phyloP scores from a whole-genome alignment of 2,888 invertebrate genomes.

The Zeuzera pyrina region DNA sequence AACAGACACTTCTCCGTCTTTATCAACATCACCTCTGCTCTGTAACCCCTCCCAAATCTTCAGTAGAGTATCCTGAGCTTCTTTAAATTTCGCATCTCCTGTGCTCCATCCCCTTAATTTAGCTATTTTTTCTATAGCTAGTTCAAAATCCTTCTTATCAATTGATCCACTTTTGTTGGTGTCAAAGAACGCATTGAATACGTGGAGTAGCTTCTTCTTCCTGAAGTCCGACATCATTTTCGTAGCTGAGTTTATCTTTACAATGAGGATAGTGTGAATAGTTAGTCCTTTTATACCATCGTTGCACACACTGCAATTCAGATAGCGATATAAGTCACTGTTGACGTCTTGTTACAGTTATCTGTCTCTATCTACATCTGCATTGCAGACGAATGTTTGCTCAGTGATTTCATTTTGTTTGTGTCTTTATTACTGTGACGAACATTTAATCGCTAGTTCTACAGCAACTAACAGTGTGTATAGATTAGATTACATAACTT shows the following conservation, averaged over 20 bases:
- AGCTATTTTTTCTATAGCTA: slow-evolving; percentile 88
- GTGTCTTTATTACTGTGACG: no score
- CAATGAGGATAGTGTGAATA: neutral
- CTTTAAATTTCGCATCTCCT: slow-evolving; percentile 80
- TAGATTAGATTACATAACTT: no score
- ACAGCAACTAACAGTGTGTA: no score
- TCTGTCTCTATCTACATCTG: slow-evolving; percentile 14
- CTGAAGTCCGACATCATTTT: slow-evolving; percentile 86
- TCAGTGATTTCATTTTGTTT: slow-evolving; percentile 6
- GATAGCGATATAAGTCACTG: slow-evolving; percentile 4
- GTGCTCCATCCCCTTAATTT: slow-evolving; percentile 83
- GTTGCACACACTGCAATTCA: slow-evolving; percentile 1
- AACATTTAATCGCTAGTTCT: no score
- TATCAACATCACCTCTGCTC: slow-evolving; percentile 85
- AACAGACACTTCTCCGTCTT: slow-evolving; percentile 87
- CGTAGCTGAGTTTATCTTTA: slow-evolving; percentile 22
- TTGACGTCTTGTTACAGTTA: no score
- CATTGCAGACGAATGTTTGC: slow-evolving; percentile 22
- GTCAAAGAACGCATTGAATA: slow-evolving; percentile 91
- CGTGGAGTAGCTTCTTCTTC: slow-evolving; percentile 88
- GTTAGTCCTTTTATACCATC: slow-evolving; percentile 1
- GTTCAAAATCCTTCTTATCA: slow-evolving; percentile 89
- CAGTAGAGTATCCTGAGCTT: slow-evolving; percentile 81
- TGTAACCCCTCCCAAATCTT: slow-evolving; percentile 89
- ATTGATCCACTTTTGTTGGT: slow-evolving; percentile 90